Base-by-base conservation (phyloP, 2,888 invertebrate genomes). In the Choreutis nemorana region DNA sequence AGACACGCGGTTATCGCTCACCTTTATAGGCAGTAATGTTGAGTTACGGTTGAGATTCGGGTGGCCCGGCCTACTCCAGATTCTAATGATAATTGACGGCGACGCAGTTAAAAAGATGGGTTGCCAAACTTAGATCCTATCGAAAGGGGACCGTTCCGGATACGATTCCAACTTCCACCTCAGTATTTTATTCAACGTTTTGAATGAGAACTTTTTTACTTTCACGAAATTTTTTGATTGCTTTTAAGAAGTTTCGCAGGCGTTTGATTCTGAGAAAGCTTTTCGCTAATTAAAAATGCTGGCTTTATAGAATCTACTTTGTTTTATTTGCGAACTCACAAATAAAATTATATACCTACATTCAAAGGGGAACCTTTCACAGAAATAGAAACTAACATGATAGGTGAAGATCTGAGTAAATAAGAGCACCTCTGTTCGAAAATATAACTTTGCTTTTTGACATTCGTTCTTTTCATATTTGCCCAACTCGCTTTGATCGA, bases 21-120 rank as follows among this genome's bases (percentile, higher is more conserved):
- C 68, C 67, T 72, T 72, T 73, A 73, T 72, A 59, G 71, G 44
- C 68, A 64, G 60, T 73, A 71, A 72, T 68, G 64, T 63, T 72
- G 70, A 73, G 56, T 68, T 63, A 72, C 53, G 65, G 48, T 46
- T 51, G 48, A 42, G 40, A 47, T 55, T 52, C 52, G 49, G 50
- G 45, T 44, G 48, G 50, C 55, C 45, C n/a, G n/a, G n/a, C n/a
- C 39, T 45, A 49, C 45, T 48, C 51, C 48, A 55, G 53, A 62
- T 63, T 62, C 56, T 68, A 70, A 71, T 72, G 70, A 65, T 68
- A 72, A 71, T 72, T 72, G 68, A 70, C 57, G 63, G 45, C 48
- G 40, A 35, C 48, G 59, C 56, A 63, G 62, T 68, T 66, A 68
- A 65, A 67, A 62, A 68, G 62, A 70, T 57, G 58, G 58, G 62